phyloP scores from a whole-genome alignment of 2,113 vertebrate genomes.

The Rutilus rutilus region DNA sequence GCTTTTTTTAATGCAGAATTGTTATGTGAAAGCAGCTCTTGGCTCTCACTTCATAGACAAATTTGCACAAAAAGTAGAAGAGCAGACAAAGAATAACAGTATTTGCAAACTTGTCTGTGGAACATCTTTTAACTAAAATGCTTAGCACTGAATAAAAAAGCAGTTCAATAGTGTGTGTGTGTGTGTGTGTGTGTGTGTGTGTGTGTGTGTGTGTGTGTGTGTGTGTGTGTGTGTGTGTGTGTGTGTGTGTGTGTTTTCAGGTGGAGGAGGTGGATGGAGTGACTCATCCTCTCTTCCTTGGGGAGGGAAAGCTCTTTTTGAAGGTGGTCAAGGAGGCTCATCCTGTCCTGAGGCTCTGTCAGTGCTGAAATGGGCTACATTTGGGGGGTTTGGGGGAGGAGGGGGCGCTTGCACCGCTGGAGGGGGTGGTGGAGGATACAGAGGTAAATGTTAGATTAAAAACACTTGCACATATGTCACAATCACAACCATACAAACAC shows the following conservation, averaged over 20 bases:
- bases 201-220: conserved; percentile 37
- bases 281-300: conserved; percentile 67
- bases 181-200: too few species aligned
- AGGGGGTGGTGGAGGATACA: conserved; percentile 87
- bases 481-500: neutral
- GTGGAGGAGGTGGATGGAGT: conserved; percentile 87
- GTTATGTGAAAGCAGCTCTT: neutral
- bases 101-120: neutral
- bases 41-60: neutral
- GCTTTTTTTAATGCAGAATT: neutral
- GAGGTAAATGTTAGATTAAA: conserved; percentile 71
- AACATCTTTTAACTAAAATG: neutral
- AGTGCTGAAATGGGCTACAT: conserved; percentile 84
- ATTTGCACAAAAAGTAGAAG: neutral
- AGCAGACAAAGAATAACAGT: neutral
- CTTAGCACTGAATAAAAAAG: neutral
- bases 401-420: conserved; percentile 89
- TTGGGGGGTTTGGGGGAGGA: conserved; percentile 87
- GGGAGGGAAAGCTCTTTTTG: conserved; percentile 81
- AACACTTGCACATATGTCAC: neutral
- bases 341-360: conserved; percentile 81
- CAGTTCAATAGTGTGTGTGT: neutral
- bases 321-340: conserved; percentile 83
- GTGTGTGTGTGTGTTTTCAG: conserved; percentile 59
- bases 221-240: conserved; percentile 40